Evolutionary conservation across 1,140 invertebrate species (phyloP), one percentile per base, ranked within the genome.

Genomic region (Cherax quadricarinatus): DNA sequence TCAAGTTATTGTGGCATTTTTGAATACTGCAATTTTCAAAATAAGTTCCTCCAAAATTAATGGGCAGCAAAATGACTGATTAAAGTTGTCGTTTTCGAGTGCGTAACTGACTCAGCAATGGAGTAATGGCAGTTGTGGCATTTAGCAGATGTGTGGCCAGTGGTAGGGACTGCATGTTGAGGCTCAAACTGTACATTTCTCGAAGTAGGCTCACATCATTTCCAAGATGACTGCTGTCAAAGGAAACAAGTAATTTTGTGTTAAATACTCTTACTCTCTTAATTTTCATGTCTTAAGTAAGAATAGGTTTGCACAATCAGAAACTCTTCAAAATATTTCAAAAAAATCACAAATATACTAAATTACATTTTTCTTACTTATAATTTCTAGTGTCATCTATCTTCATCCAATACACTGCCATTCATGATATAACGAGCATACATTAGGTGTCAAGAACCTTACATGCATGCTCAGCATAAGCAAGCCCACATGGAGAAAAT

Each of bases 171-270:
- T 91, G 89, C 2, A 60, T 78, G 73, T 91, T 91, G 73, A 91
- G 89, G 75, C 89, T 91, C 48, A 81, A 10, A 24, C 89, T 91
- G 73, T 91, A 91, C 89, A 91, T 91, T 84, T 91, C 62, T 83
- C 86, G 86, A 60, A 91, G 78, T 10, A 66, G 24, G 3, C 66
- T 62, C 66, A 83, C 21, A 4, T 89, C 88, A 53, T 49, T 62
- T 4, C 60, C 57, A 30, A n/a, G 53, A 24, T 82, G 51, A 24
- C 66, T 83, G 57, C 87, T 81, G 79, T 51, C n/a, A 48, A 82
- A 18, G 14, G 62, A 70, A 18, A 73, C 12, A 51, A 70, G 12
- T 4, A 60, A 24, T 4, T 51, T 14, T 57, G 16, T 14, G 49
- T 14, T 21, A 80, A 9, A 41, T 48, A 80, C 12, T 12, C 30